These are phyloP conservation scores for Orchesella cincta DNA, from an alignment of 1,140 invertebrate genomes.

Conservation along the genomic window DNA sequence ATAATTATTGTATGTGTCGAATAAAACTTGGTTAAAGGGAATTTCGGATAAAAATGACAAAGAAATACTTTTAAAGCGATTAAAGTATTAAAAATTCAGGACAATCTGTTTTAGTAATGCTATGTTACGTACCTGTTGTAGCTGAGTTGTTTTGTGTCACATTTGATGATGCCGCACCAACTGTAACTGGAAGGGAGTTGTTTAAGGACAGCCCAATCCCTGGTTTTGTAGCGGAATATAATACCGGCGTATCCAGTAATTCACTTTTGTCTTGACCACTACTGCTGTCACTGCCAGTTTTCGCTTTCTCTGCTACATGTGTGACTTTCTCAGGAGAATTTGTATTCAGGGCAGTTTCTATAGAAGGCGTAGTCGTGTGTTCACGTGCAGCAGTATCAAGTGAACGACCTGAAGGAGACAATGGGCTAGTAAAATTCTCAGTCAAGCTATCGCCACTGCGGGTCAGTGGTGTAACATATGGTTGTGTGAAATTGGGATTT, in stretches of 20 bases:
- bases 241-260: not conserved
- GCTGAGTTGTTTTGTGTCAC: not conserved
- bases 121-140: not conserved
- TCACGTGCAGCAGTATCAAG: not conserved
- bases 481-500: slow-evolving; percentile 1
- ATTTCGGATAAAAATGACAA: too few species aligned
- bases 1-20: too few species aligned
- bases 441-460: not conserved
- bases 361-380: not conserved
- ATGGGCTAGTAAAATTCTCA: not conserved
- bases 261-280: not conserved
- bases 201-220: not conserved
- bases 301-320: slow-evolving; percentile 24
- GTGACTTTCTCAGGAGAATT: slow-evolving; percentile 41
- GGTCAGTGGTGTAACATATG: not conserved
- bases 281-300: not conserved
- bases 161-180: not conserved
- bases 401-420: not conserved
- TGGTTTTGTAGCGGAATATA: not conserved
- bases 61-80: too few species aligned
- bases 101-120: not conserved
- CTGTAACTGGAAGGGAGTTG: not conserved
- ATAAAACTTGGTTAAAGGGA: too few species aligned
- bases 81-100: slow-evolving; percentile 19
- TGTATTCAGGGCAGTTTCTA: slow-evolving; percentile 35